Conservation (phyloP, 2,888 invertebrate genomes). For the Cephus nigrinus region DNA sequence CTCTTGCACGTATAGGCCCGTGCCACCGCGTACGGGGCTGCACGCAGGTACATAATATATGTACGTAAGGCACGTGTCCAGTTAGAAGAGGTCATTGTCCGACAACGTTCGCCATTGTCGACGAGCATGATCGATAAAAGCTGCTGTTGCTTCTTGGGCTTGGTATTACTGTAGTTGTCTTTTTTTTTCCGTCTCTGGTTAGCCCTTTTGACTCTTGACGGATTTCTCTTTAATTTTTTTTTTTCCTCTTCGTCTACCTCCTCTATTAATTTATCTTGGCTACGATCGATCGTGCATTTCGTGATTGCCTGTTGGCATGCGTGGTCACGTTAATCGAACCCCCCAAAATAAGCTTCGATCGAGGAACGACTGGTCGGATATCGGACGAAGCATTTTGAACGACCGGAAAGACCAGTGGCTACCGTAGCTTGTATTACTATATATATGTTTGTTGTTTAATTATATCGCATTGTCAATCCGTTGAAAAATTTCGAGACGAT, state of each 20-base stretch:
- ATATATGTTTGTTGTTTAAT: neutral
- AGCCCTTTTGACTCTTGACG: neutral
- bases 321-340: neutral
- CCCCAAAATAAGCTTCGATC: neutral
- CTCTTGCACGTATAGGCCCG: neutral
- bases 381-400: neutral
- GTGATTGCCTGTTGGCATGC: neutral
- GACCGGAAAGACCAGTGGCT: neutral
- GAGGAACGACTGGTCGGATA: neutral
- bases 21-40: neutral
- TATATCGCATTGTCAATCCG: neutral
- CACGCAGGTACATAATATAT: neutral
- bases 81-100: neutral
- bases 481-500: neutral
- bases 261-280: neutral
- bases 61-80: conserved; percentile 2
- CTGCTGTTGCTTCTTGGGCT: neutral
- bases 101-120: conserved; percentile 6
- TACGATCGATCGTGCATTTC: neutral
- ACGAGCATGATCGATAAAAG: conserved; percentile 1
- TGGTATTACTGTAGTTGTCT: neutral
- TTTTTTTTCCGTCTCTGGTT: neutral
- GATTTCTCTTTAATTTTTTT: neutral
- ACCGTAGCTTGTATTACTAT: neutral
- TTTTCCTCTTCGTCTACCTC: neutral